Conservation (phyloP, 1,140 invertebrate genomes). For the Oreohelix idahoensis region DNA sequence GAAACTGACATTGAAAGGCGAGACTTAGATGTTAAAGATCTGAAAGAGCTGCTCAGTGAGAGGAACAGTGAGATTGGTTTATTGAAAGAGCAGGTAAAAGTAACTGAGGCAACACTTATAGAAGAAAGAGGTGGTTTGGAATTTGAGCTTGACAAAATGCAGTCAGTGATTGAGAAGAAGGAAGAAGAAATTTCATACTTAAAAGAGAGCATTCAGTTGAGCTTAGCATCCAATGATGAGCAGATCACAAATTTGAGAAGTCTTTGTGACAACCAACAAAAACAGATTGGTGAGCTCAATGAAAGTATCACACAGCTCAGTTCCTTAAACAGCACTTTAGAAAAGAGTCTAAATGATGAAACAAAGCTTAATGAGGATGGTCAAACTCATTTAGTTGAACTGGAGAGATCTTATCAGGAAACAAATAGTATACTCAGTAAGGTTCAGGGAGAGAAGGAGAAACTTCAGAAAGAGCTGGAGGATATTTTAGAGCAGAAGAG, state of each 20-base stretch:
- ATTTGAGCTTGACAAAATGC: conserved; percentile 25
- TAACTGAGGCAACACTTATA: neutral
- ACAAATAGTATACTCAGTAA: neutral
- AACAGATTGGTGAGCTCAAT: neutral
- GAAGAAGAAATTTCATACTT: conserved; percentile 29
- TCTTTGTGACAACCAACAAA: neutral
- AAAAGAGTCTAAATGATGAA: neutral
- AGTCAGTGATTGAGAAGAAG: neutral
- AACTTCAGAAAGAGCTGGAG: neutral
- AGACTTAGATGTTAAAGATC: neutral
- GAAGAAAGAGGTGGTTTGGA: conserved; percentile 27
- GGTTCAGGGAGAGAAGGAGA: neutral
- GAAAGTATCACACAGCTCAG: neutral
- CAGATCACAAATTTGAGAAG: neutral
- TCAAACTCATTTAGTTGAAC: neutral
- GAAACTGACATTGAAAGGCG: neutral
- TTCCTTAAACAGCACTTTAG: neutral
- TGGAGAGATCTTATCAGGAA: neutral
- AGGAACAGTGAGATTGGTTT: neutral
- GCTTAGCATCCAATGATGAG: neutral
- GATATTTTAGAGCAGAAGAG: neutral
- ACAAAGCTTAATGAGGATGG: neutral
- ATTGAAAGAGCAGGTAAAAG: neutral
- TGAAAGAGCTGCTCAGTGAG: neutral
- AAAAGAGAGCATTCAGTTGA: neutral